Conservation (phyloP, 2,113 vertebrate genomes). For the Oreocharis arfaki region DNA sequence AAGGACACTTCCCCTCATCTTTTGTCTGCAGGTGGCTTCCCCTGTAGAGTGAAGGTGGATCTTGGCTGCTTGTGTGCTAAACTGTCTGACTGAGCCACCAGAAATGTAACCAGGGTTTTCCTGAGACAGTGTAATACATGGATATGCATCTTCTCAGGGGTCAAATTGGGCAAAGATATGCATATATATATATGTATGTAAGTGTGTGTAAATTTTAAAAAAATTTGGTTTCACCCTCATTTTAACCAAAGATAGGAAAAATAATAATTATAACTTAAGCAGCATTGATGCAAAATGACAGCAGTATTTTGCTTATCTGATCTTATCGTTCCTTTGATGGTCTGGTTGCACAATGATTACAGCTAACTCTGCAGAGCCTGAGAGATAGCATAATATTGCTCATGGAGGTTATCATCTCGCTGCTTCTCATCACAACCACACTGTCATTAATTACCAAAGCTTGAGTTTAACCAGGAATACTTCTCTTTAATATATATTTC, state of each 20-base stretch:
- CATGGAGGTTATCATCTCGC: neutral
- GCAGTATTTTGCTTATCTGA: slow-evolving; percentile 39
- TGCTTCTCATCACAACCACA: neutral
- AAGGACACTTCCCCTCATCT: neutral
- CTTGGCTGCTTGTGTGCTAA: neutral
- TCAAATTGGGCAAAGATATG: neutral
- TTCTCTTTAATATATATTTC: slow-evolving; percentile 33
- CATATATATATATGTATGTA: neutral
- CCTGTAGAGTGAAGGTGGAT: neutral
- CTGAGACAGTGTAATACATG: neutral
- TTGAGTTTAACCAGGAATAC: slow-evolving; percentile 9
- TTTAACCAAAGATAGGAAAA: slow-evolving; percentile 15
- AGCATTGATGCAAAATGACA: slow-evolving; percentile 22
- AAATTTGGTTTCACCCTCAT: neutral
- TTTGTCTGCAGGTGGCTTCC: neutral
- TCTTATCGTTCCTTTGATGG: slow-evolving; percentile 32
- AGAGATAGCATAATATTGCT: slow-evolving; percentile 4
- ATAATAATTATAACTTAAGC: slow-evolving; percentile 7
- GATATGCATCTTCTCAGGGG: neutral
- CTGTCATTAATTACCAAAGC: slow-evolving; percentile 15
- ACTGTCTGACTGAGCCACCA: neutral
- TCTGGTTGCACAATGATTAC: slow-evolving; percentile 23
- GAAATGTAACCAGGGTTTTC: neutral
- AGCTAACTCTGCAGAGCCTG: neutral
- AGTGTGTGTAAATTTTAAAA: neutral